Conservation (phyloP, 2,797 vertebrate genomes). For the Scarus forsteni region DNA sequence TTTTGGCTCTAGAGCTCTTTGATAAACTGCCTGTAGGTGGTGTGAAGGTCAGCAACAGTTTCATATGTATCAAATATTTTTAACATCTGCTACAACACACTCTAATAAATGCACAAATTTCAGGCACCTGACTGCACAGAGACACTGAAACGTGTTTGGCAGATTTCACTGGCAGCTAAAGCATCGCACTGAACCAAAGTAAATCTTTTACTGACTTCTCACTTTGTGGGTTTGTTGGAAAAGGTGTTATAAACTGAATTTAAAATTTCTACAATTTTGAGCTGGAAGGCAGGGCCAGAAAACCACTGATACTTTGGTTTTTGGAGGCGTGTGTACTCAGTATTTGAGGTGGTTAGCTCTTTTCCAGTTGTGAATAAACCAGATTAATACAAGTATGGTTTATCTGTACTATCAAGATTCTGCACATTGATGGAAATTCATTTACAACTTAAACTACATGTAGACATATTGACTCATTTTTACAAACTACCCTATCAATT, state of each 20-base stretch:
- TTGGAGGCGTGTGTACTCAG: background rate
- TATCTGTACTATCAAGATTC: no score
- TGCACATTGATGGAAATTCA: background rate
- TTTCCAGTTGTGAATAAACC: no score
- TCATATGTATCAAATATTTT: slow-evolving; percentile 32
- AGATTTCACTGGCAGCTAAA: background rate
- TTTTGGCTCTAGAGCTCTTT: slow-evolving; percentile 47
- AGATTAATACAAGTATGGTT: no score
- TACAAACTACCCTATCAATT: no score
- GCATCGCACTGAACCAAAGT: background rate
- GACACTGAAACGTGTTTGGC: background rate
- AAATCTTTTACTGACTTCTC: slow-evolving; percentile 4
- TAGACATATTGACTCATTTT: background rate
- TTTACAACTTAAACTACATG: background rate
- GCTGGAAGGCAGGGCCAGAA: background rate
- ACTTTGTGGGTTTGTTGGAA: slow-evolving; percentile 15
- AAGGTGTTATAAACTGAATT: background rate
- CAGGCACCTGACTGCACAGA: slow-evolving; percentile 12
- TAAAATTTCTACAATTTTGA: background rate
- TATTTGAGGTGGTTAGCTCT: no score
- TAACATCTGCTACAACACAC: slow-evolving; percentile 30
- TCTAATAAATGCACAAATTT: slow-evolving; percentile 8
- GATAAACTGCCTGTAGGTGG: slow-evolving; percentile 57
- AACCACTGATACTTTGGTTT: background rate
- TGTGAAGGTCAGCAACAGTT: slow-evolving; percentile 54